phyloP scores from a whole-genome alignment of 2,888 invertebrate species.

The Hylaea fasciaria region DNA sequence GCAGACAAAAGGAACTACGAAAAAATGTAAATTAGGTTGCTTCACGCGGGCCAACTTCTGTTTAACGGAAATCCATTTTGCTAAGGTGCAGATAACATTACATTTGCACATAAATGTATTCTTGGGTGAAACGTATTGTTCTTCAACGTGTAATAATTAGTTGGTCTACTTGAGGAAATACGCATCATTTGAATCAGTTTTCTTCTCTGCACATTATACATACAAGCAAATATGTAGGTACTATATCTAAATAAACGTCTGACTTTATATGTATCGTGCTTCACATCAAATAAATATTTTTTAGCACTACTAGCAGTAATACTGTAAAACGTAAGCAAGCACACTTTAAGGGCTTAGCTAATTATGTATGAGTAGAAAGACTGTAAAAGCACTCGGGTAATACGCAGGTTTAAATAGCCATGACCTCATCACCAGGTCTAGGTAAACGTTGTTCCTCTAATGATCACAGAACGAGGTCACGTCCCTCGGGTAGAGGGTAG shows the following conservation, averaged over 20 bases:
- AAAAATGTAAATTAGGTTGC: conserved; percentile 47
- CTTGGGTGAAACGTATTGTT: conserved; percentile 8
- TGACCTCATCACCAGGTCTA: conserved; percentile 62
- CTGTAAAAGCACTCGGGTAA: conserved; percentile 6
- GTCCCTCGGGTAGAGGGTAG: conserved; percentile 59
- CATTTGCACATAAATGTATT: conserved; percentile 24
- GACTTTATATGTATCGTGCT: too few species aligned
- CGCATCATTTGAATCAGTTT: too few species aligned
- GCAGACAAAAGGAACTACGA: conserved; percentile 42
- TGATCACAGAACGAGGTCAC: conserved; percentile 64
- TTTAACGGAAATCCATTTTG: conserved; percentile 38
- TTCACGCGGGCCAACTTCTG: conserved; percentile 37
- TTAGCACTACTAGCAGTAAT: too few species aligned
- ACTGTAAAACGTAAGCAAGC: too few species aligned
- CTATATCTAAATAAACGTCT: too few species aligned
- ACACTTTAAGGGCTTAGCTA: background rate
- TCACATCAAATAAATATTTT: too few species aligned
- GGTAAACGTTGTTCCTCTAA: conserved; percentile 63
- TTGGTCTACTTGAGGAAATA: too few species aligned
- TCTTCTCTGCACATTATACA: too few species aligned
- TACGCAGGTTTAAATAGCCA: conserved; percentile 26
- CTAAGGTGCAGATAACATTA: conserved; percentile 37
- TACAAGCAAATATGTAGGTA: too few species aligned
- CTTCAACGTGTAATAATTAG: too few species aligned
- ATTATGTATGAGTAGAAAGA: background rate